phyloP scores from a whole-genome alignment of 2,113 vertebrate species.

The Hemibagrus wyckioides region DNA sequence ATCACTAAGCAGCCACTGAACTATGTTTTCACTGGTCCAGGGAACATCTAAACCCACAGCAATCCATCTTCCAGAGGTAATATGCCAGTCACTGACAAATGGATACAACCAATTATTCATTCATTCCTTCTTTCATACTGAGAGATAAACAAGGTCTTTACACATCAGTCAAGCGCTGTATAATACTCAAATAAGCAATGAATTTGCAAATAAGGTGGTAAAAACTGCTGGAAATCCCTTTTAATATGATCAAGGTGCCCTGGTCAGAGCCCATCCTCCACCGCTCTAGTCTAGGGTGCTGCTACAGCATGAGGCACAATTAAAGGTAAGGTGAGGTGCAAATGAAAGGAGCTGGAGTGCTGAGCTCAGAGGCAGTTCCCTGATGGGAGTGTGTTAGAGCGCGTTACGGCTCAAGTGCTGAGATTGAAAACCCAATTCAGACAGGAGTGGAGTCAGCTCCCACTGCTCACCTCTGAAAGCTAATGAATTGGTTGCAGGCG shows the following conservation, averaged over 20 bases:
- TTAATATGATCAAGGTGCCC: not conserved
- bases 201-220: constrained; percentile 10
- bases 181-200: not conserved
- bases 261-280: constrained; percentile 2
- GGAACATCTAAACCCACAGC: constrained; percentile 61
- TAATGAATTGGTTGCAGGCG: constrained; percentile 62
- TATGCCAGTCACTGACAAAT: constrained; percentile 39
- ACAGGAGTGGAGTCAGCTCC: constrained; percentile 54
- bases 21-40: constrained; percentile 74
- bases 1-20: constrained; percentile 75
- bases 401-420: constrained; percentile 50
- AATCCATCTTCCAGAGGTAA: constrained; percentile 51
- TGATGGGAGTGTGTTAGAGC: constrained; percentile 52
- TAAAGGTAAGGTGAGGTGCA: constrained; percentile 46
- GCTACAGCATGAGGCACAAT: constrained; percentile 34
- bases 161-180: constrained; percentile 23
- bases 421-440: constrained; percentile 58
- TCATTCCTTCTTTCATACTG: constrained; percentile 46
- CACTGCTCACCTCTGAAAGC: constrained; percentile 55
- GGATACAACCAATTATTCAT: constrained; percentile 48
- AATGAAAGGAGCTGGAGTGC: constrained; percentile 41
- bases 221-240: not conserved
- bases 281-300: not conserved
- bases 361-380: constrained; percentile 39
- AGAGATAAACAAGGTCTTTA: constrained; percentile 37